Percentiles rank a stretch among this genome's conserved stretches.
phyloP scores from a whole-genome alignment of 1,140 invertebrate genomes.

The Micrasema longulum region DNA sequence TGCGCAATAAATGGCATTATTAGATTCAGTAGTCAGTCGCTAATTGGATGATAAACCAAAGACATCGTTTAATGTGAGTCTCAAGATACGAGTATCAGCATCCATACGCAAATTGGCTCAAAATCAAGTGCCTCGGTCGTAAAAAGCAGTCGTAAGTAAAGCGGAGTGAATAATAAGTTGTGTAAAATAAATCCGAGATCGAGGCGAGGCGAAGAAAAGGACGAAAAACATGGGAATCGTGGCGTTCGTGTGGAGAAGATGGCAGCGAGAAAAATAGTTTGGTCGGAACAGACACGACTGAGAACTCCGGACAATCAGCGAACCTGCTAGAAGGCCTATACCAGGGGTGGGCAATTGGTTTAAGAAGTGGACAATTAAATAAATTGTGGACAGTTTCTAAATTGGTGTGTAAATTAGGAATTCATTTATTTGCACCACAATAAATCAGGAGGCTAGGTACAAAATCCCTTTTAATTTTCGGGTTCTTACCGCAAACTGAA shows the following conservation, averaged over 20 bases:
- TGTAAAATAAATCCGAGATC: constrained; percentile 14
- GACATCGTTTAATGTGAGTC: no score
- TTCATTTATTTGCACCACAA: neutral
- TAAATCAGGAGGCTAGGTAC: no score
- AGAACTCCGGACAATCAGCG: constrained; percentile 22
- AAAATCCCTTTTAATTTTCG: no score
- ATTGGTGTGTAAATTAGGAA: neutral
- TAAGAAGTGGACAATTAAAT: neutral
- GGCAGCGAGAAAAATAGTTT: constrained; percentile 46
- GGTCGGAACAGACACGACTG: constrained; percentile 4
- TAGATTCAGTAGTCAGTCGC: no score
- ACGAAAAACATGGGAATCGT: constrained; percentile 47
- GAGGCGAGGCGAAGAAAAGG: constrained; percentile 33
- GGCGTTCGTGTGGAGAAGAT: constrained; percentile 43
- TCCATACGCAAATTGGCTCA: no score
- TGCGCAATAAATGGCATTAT: no score
- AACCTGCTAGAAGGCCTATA: neutral
- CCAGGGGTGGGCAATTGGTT: neutral
- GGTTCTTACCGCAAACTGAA: no score
- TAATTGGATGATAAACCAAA: no score
- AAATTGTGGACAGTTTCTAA: neutral
- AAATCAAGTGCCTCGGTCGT: no score
- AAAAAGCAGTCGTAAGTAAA: no score
- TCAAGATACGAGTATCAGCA: no score
- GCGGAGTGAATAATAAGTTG: neutral